These are phyloP conservation scores for Drosophila prostipennis DNA, from an alignment of 2,888 invertebrate genomes.

Conservation along the genomic window DNA sequence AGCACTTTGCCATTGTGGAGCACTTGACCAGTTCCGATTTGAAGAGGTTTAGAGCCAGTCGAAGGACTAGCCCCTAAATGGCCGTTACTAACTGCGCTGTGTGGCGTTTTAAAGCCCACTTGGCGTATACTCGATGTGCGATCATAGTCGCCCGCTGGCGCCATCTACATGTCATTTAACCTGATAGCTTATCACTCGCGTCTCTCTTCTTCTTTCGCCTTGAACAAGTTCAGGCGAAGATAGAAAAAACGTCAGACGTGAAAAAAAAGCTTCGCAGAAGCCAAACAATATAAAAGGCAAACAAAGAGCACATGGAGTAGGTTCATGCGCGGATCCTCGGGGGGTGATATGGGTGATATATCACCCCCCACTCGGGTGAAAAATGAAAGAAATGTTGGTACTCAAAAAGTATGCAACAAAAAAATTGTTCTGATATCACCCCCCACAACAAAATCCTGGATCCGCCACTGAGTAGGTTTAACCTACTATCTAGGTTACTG, in stretches of 20 bases:
- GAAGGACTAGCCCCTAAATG: slow-evolving; percentile 45
- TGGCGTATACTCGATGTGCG: slow-evolving; percentile 49
- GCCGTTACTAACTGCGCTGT: slow-evolving; percentile 14
- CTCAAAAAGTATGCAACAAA: too few relatives aligned
- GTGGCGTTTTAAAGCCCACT: slow-evolving; percentile 31
- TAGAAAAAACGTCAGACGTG: slow-evolving; percentile 20
- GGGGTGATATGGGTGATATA: too few relatives aligned
- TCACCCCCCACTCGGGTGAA: too few relatives aligned
- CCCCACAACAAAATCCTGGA: too few relatives aligned
- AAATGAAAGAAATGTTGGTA: too few relatives aligned
- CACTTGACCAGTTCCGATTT: slow-evolving; percentile 23
- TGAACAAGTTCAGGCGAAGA: slow-evolving; percentile 50
- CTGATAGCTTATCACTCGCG: slow-evolving; percentile 49
- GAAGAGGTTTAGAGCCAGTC: slow-evolving; percentile 40
- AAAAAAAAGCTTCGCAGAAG: slow-evolving; percentile 65
- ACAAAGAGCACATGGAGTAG: slow-evolving; percentile 22
- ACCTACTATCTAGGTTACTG: neutral
- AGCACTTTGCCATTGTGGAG: slow-evolving; percentile 51
- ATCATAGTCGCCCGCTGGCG: slow-evolving; percentile 51
- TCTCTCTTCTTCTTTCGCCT: slow-evolving; percentile 48
- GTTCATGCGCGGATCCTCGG: too few relatives aligned
- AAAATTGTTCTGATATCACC: too few relatives aligned
- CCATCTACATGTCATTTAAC: slow-evolving; percentile 52
- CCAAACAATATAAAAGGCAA: slow-evolving; percentile 59
- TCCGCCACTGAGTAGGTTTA: neutral